Evolutionary conservation across 2,113 vertebrate genomes (phyloP).

Genomic region (Alouatta palliata): DNA sequence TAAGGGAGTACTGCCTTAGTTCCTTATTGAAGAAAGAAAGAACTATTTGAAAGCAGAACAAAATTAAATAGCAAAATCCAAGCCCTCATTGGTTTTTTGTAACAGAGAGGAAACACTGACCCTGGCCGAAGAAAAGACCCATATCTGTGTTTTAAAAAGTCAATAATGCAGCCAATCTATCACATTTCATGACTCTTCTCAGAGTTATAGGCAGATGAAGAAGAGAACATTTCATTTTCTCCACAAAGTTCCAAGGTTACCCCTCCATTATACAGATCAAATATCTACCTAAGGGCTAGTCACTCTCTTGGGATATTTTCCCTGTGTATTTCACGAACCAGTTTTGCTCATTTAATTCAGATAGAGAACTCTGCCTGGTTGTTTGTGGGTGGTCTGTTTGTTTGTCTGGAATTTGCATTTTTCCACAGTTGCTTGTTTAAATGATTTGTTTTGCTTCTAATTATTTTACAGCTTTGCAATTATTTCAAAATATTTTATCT

Average conservation of each 20-base stretch:
- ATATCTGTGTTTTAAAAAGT: neutral
- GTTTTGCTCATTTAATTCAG: neutral
- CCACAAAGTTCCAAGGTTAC: neutral
- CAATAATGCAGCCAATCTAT: neutral
- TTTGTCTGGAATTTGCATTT: conserved; percentile 26
- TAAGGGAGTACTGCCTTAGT: neutral
- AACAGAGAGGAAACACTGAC: neutral
- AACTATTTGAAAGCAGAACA: neutral
- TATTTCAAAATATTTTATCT: conserved; percentile 16
- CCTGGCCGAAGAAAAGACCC: neutral
- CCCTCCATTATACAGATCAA: neutral
- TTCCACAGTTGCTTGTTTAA: conserved; percentile 28
- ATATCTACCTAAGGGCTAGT: neutral
- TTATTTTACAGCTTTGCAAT: neutral
- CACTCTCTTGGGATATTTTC: neutral
- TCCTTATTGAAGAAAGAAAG: neutral
- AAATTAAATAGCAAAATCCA: neutral
- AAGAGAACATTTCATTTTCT: neutral
- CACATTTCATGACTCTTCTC: neutral
- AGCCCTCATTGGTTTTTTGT: neutral
- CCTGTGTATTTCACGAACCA: neutral
- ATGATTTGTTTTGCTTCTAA: neutral
- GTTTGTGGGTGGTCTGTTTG: neutral
- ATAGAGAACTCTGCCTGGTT: neutral
- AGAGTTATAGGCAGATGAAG: neutral